Evolutionary conservation across 2,113 vertebrate genomes (phyloP).

Genomic region (Eubucco bourcierii): DNA sequence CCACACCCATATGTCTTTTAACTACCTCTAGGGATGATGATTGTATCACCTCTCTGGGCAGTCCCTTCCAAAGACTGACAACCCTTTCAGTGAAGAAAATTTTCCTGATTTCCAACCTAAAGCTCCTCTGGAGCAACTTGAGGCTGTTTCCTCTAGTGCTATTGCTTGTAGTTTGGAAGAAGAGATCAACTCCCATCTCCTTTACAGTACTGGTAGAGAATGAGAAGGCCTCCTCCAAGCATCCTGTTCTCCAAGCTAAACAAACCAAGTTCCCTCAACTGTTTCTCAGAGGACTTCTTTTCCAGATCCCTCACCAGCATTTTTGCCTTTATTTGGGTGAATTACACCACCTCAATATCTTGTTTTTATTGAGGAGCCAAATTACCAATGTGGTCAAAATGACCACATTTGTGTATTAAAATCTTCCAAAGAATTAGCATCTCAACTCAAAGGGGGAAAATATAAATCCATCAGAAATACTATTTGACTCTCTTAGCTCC

Average conservation of each 20-base stretch:
- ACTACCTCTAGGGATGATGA: background rate
- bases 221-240: background rate
- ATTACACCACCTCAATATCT: background rate
- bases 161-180: background rate
- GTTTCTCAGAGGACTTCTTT: background rate
- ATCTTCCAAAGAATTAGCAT: background rate
- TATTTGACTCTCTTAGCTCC: background rate
- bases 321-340: background rate
- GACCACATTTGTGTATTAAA: background rate
- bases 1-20: background rate
- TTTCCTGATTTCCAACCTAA: background rate
- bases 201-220: background rate
- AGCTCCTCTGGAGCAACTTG: background rate
- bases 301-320: background rate
- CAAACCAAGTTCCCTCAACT: background rate
- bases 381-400: background rate
- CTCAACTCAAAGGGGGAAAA: background rate
- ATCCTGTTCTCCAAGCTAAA: background rate
- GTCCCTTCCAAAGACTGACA: background rate
- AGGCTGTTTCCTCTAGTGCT: background rate
- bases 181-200: background rate
- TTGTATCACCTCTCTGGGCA: background rate
- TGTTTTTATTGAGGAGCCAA: background rate
- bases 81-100: background rate
- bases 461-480: background rate